These are phyloP conservation scores for Uromys caudimaculatus DNA, from an alignment of 2,797 vertebrate genomes.

Conservation along the genomic window DNA sequence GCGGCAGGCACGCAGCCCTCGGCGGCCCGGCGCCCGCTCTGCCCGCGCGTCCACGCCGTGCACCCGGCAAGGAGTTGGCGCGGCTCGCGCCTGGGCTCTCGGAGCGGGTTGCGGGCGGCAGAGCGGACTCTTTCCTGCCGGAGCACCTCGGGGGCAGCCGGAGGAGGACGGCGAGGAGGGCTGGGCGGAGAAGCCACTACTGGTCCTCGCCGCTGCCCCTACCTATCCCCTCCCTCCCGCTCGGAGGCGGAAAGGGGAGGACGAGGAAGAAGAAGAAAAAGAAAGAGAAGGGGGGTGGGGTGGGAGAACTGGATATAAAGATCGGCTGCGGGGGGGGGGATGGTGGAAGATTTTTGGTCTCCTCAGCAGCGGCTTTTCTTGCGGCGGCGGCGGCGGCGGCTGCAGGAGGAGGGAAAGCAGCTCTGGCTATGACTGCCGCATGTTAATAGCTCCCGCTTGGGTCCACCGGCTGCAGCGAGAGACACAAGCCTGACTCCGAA, in stretches of 20 bases:
- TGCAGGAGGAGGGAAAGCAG: constrained; percentile 74
- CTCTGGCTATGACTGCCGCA: constrained; percentile 78
- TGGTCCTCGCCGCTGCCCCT: constrained; percentile 64
- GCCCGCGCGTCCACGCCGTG: constrained; percentile 62
- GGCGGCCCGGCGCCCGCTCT: constrained; percentile 61
- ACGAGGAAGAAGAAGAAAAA: constrained; percentile 77
- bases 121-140: constrained; percentile 39
- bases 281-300: constrained; percentile 81
- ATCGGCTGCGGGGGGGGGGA: constrained; percentile 83
- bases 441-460: constrained; percentile 66
- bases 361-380: constrained; percentile 78
- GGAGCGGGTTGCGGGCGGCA: constrained; percentile 48
- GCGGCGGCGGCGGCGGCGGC: constrained; percentile 69
- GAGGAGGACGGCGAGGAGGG: constrained; percentile 8
- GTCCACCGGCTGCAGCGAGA: constrained; percentile 72
- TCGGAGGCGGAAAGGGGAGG: constrained; percentile 72
- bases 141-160: constrained; percentile 42
- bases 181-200: constrained; percentile 58
- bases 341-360: constrained; percentile 84
- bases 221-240: constrained; percentile 66
- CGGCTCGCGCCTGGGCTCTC: constrained; percentile 4
- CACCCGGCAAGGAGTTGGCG: constrained; percentile 75
- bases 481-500: constrained; percentile 82
- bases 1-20: constrained; percentile 49
- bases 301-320: constrained; percentile 82